Evolutionary conservation across 1,140 invertebrate genomes (phyloP).

Genomic region (Drosophila erecta): DNA sequence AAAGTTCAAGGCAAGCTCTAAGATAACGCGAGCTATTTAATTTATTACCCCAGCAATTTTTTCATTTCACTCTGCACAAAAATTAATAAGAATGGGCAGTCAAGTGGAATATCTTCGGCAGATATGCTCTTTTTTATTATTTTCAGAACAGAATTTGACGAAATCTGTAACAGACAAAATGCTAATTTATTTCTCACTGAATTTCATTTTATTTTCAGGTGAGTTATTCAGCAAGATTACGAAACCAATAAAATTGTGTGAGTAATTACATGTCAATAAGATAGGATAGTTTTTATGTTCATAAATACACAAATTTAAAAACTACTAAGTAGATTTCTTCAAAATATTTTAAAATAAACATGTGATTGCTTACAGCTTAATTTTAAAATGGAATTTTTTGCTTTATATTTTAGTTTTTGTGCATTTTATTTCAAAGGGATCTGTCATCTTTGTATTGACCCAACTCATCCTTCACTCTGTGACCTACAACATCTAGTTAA

Average conservation of each 20-base stretch:
- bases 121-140: constrained; percentile 15
- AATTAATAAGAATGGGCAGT: constrained; percentile 58
- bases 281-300: no score
- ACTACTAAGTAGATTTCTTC: no score
- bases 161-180: no score
- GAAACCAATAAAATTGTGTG: background rate
- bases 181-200: constrained; percentile 5
- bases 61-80: background rate
- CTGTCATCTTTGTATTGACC: constrained; percentile 21
- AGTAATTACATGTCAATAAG: background rate
- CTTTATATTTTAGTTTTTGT: no score
- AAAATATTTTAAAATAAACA: background rate
- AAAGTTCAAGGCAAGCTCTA: constrained; percentile 27
- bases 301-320: no score
- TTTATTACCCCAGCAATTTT: constrained; percentile 13
- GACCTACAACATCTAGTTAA: constrained; percentile 21
- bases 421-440: constrained; percentile 12
- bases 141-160: background rate
- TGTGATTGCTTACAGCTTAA: no score
- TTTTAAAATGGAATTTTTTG: no score
- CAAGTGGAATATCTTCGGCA: constrained; percentile 48
- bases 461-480: constrained; percentile 10
- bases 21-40: constrained; percentile 9
- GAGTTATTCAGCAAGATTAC: background rate
- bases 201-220: constrained; percentile 8